Percentiles rank a stretch among this genome's conserved stretches.
phyloP scores from a whole-genome alignment of 2,113 vertebrate species.

The Columba janthina region DNA sequence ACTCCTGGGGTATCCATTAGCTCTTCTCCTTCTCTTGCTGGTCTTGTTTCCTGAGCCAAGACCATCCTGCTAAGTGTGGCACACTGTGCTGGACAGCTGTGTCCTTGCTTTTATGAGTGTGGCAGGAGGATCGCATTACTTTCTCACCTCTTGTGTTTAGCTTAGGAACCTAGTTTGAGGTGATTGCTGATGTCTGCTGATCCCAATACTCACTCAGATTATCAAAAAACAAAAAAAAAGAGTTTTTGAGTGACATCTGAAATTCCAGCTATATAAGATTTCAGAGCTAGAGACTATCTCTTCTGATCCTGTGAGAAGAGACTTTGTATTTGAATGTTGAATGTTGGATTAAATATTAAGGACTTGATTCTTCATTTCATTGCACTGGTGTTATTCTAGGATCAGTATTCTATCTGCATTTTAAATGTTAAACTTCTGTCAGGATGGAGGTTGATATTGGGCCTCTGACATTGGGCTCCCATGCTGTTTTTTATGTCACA shows the following conservation, averaged over 20 bases:
- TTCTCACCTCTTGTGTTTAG: background rate
- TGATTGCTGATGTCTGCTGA: background rate
- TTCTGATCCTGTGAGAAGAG: background rate
- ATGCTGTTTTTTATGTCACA: constrained; percentile 15
- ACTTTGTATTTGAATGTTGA: background rate
- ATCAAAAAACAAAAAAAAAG: background rate
- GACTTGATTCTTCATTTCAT: background rate
- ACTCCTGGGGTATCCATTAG: rapidly evolving
- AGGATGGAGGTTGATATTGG: background rate
- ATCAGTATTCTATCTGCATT: background rate
- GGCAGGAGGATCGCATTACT: background rate
- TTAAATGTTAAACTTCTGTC: constrained; percentile 38
- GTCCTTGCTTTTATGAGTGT: background rate
- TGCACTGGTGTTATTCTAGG: background rate
- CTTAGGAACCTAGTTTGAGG: background rate
- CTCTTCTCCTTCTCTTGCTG: background rate
- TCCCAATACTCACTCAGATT: background rate
- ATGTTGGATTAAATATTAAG: background rate
- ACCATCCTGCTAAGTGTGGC: too few species aligned
- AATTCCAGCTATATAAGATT: background rate
- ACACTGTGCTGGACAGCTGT: background rate
- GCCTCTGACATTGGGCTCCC: constrained; percentile 22
- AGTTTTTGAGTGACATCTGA: background rate
- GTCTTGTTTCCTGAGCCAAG: background rate
- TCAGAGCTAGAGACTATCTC: background rate